A percentile compares a stretch with the other conserved stretches of the same genome.
Evolutionary conservation across 2,888 invertebrate species (phyloP).

Genomic region (Aproaerema taeniolella): DNA sequence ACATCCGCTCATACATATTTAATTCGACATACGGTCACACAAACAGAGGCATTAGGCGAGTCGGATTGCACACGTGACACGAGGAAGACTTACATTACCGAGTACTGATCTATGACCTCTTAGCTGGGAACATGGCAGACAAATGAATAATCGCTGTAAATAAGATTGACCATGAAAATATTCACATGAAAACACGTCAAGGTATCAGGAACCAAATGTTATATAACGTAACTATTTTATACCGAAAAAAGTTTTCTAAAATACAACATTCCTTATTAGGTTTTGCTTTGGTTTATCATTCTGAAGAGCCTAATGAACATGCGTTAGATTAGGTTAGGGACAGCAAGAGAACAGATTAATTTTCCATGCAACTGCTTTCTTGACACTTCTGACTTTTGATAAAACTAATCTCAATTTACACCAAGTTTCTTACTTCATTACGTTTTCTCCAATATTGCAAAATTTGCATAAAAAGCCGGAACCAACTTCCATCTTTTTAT

Average conservation of each 20-base stretch:
- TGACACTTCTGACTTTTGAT: slow-evolving; percentile 8
- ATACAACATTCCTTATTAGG: too few species aligned
- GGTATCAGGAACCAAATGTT: too few species aligned
- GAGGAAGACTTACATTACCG: slow-evolving; percentile 29
- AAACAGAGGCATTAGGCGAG: slow-evolving; percentile 15
- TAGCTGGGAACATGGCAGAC: slow-evolving; percentile 19
- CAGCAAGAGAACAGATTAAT: too few species aligned
- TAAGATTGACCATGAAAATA: slow-evolving; percentile 10
- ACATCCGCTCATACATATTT: slow-evolving; percentile 22
- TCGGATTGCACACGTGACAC: slow-evolving; percentile 23
- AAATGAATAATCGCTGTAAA: slow-evolving; percentile 10
- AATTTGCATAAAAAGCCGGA: slow-evolving; percentile 10
- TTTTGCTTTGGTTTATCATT: too few species aligned
- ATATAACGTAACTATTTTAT: too few species aligned
- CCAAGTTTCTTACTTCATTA: slow-evolving; percentile 1
- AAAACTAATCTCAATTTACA: slow-evolving; percentile 8
- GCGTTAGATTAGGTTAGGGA: too few species aligned
- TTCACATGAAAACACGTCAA: slow-evolving; percentile 2
- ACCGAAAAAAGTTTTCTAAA: too few species aligned
- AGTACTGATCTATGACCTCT: slow-evolving; percentile 33
- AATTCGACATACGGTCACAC: slow-evolving; percentile 13
- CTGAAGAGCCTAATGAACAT: too few species aligned
- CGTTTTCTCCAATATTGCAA: slow-evolving; percentile 10
- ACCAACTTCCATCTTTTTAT: not conserved
- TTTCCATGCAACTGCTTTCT: slow-evolving; percentile 11